Evolutionary conservation across 2,113 vertebrate species (phyloP).

Genomic region (Phasianus colchicus): DNA sequence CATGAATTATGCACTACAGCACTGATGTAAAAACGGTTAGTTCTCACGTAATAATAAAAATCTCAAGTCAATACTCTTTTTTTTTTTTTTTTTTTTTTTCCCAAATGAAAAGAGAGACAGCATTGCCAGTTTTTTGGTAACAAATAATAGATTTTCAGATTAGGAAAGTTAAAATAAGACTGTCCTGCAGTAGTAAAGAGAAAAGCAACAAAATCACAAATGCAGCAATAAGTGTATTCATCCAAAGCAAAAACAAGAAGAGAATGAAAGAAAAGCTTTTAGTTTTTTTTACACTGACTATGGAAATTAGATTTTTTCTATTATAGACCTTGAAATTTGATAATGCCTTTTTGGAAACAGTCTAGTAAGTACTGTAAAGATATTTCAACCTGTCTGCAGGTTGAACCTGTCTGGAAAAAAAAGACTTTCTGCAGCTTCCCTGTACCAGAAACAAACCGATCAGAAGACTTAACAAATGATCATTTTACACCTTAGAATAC

Average conservation of each 20-base stretch:
- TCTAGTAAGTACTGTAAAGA: neutral
- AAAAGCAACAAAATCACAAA: neutral
- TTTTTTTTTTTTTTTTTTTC: neutral
- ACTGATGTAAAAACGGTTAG: neutral
- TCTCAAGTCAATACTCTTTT: neutral
- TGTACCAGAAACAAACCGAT: neutral
- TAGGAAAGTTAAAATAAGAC: neutral
- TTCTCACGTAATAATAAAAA: neutral
- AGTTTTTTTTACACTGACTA: neutral
- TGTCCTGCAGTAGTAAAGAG: neutral
- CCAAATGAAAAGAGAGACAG: neutral
- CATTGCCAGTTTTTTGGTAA: neutral
- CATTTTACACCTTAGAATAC: neutral
- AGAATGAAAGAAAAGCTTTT: neutral
- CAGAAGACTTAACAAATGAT: neutral
- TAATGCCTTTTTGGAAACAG: neutral
- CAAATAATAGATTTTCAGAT: neutral
- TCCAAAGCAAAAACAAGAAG: neutral
- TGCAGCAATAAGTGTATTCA: neutral
- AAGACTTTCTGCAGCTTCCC: neutral
- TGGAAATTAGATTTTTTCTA: neutral
- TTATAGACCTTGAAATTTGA: neutral
- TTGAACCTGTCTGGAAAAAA: neutral
- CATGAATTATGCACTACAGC: neutral
- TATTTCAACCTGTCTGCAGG: neutral